Evolutionary conservation across 2,113 vertebrate genomes (phyloP).

Genomic region (Cardinalis cardinalis): DNA sequence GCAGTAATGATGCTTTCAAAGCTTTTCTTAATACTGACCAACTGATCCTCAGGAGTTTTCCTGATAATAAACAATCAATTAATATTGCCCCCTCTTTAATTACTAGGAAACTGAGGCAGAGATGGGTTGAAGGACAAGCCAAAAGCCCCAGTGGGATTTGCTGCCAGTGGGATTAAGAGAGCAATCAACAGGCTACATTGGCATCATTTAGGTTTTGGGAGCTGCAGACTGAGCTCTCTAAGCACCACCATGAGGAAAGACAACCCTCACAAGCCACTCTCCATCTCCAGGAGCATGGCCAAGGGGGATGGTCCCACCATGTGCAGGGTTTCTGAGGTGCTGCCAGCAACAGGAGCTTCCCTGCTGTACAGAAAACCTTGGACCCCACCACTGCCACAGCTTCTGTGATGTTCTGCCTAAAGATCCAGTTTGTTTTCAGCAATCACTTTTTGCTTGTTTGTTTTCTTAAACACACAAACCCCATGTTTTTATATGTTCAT

Average conservation of each 20-base stretch:
- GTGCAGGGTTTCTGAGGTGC: background rate
- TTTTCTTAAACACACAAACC: background rate
- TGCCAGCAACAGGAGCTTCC: background rate
- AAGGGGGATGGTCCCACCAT: background rate
- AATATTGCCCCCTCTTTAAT: background rate
- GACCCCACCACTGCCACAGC: background rate
- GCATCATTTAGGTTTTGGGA: background rate
- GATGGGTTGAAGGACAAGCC: background rate
- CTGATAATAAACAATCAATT: background rate
- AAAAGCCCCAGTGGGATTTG: background rate
- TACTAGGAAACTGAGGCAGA: conserved; percentile 11
- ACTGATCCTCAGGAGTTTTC: background rate
- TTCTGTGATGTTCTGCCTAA: background rate
- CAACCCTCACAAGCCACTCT: background rate
- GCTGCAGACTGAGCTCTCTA: background rate
- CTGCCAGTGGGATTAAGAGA: background rate
- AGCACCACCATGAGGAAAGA: background rate
- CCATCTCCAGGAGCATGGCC: background rate
- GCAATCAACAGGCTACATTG: background rate
- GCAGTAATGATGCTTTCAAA: background rate
- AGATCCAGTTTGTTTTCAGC: background rate
- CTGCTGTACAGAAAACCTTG: background rate
- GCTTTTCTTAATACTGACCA: background rate
- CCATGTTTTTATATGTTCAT: background rate
- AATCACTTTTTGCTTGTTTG: background rate